Conservation (phyloP, 1,140 invertebrate species). For the Chironomus striatipennis region DNA sequence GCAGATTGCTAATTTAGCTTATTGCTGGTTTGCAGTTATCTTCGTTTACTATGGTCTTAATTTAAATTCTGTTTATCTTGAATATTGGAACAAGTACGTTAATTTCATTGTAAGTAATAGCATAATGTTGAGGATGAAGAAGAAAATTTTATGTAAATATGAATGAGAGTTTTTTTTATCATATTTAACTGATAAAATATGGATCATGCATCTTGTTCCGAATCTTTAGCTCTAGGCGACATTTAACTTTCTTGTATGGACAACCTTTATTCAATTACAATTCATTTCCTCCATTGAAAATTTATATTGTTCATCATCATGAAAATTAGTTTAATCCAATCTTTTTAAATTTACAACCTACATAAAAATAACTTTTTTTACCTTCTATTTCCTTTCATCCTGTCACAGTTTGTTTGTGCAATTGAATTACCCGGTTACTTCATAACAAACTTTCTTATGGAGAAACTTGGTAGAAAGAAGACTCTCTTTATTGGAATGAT, state of each 20-base stretch:
- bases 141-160: no score
- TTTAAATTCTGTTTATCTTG: constrained; percentile 64
- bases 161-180: no score
- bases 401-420: background rate
- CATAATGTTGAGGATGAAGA: background rate
- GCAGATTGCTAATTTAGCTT: constrained; percentile 52
- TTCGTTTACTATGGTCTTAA: constrained; percentile 76
- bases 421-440: constrained; percentile 26
- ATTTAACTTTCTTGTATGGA: no score
- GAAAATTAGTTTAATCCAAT: no score
- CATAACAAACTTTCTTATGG: constrained; percentile 38
- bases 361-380: no score
- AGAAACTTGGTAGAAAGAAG: constrained; percentile 39
- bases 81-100: constrained; percentile 57
- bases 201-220: no score
- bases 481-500: constrained; percentile 39
- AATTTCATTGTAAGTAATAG: constrained; percentile 52
- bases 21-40: constrained; percentile 59
- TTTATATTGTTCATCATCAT: no score
- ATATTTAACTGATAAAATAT: no score
- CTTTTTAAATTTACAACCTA: no score
- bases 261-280: no score
- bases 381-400: background rate
- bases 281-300: no score
- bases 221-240: no score